Conservation (phyloP, 2,797 vertebrate genomes). For the Novumbra hubbsi region DNA sequence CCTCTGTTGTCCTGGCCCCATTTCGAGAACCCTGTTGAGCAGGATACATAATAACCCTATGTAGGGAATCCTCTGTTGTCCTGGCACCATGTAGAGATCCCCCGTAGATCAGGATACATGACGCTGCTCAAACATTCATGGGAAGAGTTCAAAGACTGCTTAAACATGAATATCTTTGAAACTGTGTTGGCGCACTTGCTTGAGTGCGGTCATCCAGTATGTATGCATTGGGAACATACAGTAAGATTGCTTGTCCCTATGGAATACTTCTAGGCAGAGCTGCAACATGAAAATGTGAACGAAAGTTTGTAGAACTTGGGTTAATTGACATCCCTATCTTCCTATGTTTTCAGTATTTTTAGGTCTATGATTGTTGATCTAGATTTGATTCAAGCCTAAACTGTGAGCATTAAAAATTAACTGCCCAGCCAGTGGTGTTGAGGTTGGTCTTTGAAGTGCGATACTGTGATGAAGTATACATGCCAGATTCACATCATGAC, state of each 20-base stretch:
- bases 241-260: neutral
- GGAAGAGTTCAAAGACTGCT: neutral
- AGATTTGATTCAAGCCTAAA: neutral
- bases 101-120: neutral
- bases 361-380: neutral
- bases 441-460: conserved; percentile 2
- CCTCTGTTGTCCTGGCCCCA: neutral
- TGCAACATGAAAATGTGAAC: neutral
- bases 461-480: neutral
- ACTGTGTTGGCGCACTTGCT: neutral
- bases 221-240: neutral
- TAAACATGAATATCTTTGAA: neutral
- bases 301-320: neutral
- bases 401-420: neutral
- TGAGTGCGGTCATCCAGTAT: neutral
- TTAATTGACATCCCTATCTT: neutral
- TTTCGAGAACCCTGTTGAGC: neutral
- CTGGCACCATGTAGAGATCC: neutral
- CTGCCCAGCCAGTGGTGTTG: neutral
- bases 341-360: neutral
- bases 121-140: neutral
- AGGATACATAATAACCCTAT: no score
- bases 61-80: neutral
- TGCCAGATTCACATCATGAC: neutral
- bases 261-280: neutral